Base-by-base conservation (phyloP, 2,888 invertebrate species). In the Orchesella flavescens region DNA sequence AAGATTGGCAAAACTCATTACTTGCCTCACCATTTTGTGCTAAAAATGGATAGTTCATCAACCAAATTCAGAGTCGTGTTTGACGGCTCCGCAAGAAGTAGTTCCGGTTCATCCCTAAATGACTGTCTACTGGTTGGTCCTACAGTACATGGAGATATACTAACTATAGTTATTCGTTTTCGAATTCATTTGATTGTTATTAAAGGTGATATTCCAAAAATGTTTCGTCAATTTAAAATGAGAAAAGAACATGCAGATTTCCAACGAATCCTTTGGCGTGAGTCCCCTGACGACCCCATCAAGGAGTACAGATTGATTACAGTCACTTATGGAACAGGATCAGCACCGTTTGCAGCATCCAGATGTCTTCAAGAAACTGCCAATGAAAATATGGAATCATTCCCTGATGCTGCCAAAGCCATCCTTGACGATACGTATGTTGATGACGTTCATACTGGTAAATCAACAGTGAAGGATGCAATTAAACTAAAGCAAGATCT, bases 61-160 rank as follows among this genome's bases (percentile, higher is more conserved):
- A n/a, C n/a, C n/a, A n/a, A n/a, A n/a, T n/a, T n/a, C n/a, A n/a
- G n/a, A n/a, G n/a, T n/a, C n/a, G n/a, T n/a, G n/a, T n/a, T 83
- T 65, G 84, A 86, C 61, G 86, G 77, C 0, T 80, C 78, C 1
- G 46, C 63, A 1, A 23, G 53, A 13, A 63, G 81, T 12, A 24
- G 65, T 1, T 65, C 43, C 24, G 81, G 80, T n/a, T 5, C 55
- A 9, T 89, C 90, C 5, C 53, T 90, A 2, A 90, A 90, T 61
- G 89, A 90, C 44, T 80, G 86, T 0, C 85, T n/a, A n/a, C n/a
- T n/a, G n/a, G n/a, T n/a, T n/a, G n/a, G n/a, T n/a, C n/a, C n/a
- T n/a, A n/a, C n/a, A 0, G 69, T 90, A 0, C 89, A 90, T 74
- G 87, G 88, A 7, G 89, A 89, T 23, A 82, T 90, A 4, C 86